Evolutionary conservation across 2,888 invertebrate species (phyloP).

Genomic region (Fragum fragum): DNA sequence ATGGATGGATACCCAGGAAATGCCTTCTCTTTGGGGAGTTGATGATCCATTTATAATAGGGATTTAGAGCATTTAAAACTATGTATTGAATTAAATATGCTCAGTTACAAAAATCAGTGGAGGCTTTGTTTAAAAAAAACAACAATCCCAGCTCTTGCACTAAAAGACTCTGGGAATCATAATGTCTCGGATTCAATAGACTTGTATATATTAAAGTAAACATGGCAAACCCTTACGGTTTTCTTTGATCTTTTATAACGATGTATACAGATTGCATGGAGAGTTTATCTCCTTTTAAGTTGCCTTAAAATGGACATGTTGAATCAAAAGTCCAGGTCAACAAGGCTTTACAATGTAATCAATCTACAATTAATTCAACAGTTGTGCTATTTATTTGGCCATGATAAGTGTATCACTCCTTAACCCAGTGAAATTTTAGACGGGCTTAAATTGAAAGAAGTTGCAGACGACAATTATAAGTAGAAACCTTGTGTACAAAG

Average conservation of each 20-base stretch:
- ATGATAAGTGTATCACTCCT: slow-evolving; percentile 37
- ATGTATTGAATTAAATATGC: too few relatives aligned
- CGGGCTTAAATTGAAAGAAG: too few relatives aligned
- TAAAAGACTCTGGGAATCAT: slow-evolving; percentile 1
- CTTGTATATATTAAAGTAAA: slow-evolving; percentile 27
- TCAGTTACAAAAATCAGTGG: too few relatives aligned
- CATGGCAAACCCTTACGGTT: slow-evolving; percentile 6
- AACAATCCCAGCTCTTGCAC: not conserved
- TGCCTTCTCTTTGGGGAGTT: too few relatives aligned
- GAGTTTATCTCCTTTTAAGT: slow-evolving; percentile 16
- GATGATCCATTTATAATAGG: too few relatives aligned
- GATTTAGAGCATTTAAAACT: too few relatives aligned
- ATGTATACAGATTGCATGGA: slow-evolving; percentile 22
- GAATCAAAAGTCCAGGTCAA: slow-evolving; percentile 45
- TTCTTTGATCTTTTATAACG: slow-evolving; percentile 22
- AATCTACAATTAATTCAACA: slow-evolving; percentile 61
- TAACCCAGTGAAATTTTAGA: too few relatives aligned
- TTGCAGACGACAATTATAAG: too few relatives aligned
- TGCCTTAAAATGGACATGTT: slow-evolving; percentile 10
- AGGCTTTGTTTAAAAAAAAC: too few relatives aligned
- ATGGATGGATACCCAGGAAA: too few relatives aligned
- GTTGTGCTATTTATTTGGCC: slow-evolving; percentile 46
- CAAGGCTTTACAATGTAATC: slow-evolving; percentile 55
- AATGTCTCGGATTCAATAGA: slow-evolving; percentile 10
- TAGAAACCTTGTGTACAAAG: too few relatives aligned